phyloP scores from a whole-genome alignment of 2,888 invertebrate genomes.

The Habrosyne pyritoides region DNA sequence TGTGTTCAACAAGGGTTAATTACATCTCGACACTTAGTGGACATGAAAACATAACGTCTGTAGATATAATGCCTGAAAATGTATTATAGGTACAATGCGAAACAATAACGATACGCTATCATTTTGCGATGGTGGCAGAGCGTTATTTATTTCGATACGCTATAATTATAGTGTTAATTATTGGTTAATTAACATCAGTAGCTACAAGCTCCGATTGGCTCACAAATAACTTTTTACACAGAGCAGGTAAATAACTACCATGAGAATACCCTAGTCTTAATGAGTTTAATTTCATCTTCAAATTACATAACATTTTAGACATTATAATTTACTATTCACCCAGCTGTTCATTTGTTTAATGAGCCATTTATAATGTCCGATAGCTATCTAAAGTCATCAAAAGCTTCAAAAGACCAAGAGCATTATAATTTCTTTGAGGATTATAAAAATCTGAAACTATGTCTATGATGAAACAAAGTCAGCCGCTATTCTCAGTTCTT shows the following conservation, averaged over 20 bases:
- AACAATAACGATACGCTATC: no score
- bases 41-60: no score
- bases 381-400: conserved; percentile 1
- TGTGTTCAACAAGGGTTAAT: no score
- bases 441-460: background rate
- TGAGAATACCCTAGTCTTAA: background rate
- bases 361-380: background rate
- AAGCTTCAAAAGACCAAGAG: background rate
- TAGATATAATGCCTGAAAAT: no score
- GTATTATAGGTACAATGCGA: no score
- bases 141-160: no score
- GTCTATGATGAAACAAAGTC: background rate
- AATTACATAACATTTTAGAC: conserved; percentile 17
- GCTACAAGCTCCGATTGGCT: no score
- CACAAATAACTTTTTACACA: no score
- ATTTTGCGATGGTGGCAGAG: no score
- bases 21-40: no score
- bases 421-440: background rate
- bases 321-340: conserved; percentile 12
- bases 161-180: no score
- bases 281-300: background rate
- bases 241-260: background rate
- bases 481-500: background rate
- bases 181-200: no score
- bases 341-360: conserved; percentile 3